Percentiles rank a stretch among this genome's conserved stretches.
These are phyloP conservation scores for Oikopleura dioica DNA, from an alignment of 23 tunicate genomes.

Conservation along the genomic window DNA sequence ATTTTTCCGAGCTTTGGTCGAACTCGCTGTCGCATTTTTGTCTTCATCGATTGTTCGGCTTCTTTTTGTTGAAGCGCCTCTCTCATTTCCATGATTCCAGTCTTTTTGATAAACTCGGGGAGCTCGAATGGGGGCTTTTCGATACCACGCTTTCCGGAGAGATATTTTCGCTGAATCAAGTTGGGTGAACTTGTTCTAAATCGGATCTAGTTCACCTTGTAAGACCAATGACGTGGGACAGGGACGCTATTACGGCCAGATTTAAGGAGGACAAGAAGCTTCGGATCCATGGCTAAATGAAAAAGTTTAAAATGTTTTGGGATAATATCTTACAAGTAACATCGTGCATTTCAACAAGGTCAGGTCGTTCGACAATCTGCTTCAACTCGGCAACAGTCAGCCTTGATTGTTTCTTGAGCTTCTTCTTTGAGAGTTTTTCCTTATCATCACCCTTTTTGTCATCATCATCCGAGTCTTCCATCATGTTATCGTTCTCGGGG, in stretches of 20 bases:
- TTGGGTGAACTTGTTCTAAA: too few species aligned
- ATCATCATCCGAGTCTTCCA: slow-evolving; percentile 8
- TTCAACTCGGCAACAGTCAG: slow-evolving; percentile 86
- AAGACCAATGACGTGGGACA: slow-evolving; percentile 98
- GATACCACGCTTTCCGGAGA: slow-evolving; percentile 87
- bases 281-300: slow-evolving; percentile 68
- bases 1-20: slow-evolving; percentile 96
- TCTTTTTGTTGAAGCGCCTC: slow-evolving; percentile 96
- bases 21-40: slow-evolving; percentile 89
- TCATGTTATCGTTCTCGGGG: neutral
- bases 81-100: slow-evolving; percentile 98
- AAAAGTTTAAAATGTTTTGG: neutral
- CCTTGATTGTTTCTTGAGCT: slow-evolving; percentile 49
- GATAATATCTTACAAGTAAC: slow-evolving; percentile 37
- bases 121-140: slow-evolving; percentile 91
- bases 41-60: slow-evolving; percentile 54
- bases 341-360: slow-evolving; percentile 98
- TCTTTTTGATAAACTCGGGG: slow-evolving; percentile 87
- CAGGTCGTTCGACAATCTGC: slow-evolving; percentile 76
- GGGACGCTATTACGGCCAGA: slow-evolving; percentile 72
- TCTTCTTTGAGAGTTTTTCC: slow-evolving; percentile 66
- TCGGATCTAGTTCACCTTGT: too few species aligned
- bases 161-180: slow-evolving; percentile 63
- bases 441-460: slow-evolving; percentile 21
- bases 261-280: slow-evolving; percentile 63